Conservation (phyloP, 2,888 invertebrate species). For the Nomada flava region DNA sequence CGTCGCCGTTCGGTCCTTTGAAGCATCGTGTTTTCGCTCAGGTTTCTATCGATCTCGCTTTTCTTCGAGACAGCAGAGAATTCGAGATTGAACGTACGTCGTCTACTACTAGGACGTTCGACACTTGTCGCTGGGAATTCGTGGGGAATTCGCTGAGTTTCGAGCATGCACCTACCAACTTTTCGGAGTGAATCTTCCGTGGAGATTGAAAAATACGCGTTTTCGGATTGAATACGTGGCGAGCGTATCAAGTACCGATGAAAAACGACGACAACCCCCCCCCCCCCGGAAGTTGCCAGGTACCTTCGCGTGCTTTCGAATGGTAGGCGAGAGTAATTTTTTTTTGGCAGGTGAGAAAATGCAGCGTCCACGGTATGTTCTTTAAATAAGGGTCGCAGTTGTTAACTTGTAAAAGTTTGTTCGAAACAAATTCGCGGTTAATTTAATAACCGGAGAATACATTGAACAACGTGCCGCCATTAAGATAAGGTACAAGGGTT, state of each 20-base stretch:
- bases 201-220: slow-evolving; percentile 40
- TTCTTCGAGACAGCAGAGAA: slow-evolving; percentile 23
- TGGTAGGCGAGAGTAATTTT: no score
- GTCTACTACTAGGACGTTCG: background rate
- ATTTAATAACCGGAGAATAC: slow-evolving; percentile 2
- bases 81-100: slow-evolving; percentile 51
- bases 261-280: background rate
- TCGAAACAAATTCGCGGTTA: background rate
- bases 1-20: slow-evolving; percentile 5
- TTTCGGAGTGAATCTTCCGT: slow-evolving; percentile 28
- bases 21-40: slow-evolving; percentile 23
- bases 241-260: background rate
- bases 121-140: slow-evolving; percentile 30
- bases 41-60: slow-evolving; percentile 40
- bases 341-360: no score
- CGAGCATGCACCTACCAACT: slow-evolving; percentile 6
- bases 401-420: background rate
- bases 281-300: background rate
- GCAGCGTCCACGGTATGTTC: no score
- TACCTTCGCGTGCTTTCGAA: no score
- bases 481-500: slow-evolving; percentile 1
- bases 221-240: slow-evolving; percentile 30
- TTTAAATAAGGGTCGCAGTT: background rate
- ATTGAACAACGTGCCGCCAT: background rate
- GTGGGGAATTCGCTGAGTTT: slow-evolving; percentile 15